Evolutionary conservation across 2,113 vertebrate species (phyloP).

Genomic region (Hyla sarda): DNA sequence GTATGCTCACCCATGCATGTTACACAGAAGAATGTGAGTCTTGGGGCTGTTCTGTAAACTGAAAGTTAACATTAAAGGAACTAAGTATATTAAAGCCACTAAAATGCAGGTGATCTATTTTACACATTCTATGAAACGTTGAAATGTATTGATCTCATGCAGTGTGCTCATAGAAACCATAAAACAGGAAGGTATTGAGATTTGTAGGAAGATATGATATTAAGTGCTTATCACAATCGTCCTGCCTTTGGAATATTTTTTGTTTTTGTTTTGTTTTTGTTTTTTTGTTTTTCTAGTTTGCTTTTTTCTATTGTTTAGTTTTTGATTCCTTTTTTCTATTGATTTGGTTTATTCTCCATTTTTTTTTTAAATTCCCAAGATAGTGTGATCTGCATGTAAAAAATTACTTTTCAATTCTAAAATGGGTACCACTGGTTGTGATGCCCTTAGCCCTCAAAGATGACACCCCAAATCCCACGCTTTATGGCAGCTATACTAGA

Average conservation of each 20-base stretch:
- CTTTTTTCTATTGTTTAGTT: no score
- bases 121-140: slow-evolving; percentile 20
- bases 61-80: slow-evolving; percentile 29
- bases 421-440: no score
- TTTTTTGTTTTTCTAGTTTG: no score
- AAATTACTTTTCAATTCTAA: no score
- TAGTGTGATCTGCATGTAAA: no score
- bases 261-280: no score
- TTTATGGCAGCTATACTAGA: no score
- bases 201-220: background rate
- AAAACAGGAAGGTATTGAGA: background rate
- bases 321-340: no score
- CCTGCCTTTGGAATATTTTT: background rate
- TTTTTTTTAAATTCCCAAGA: no score
- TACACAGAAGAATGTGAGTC: slow-evolving; percentile 6
- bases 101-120: slow-evolving; percentile 27
- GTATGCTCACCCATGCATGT: slow-evolving; percentile 27
- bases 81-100: slow-evolving; percentile 8
- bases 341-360: no score
- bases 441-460: no score
- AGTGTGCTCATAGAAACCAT: background rate
- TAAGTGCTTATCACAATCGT: background rate
- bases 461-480: no score
- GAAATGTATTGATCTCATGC: slow-evolving; percentile 1
- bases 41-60: slow-evolving; percentile 23